Base-by-base conservation (phyloP, 2,797 vertebrate genomes). In the Cyclura pinguis region DNA sequence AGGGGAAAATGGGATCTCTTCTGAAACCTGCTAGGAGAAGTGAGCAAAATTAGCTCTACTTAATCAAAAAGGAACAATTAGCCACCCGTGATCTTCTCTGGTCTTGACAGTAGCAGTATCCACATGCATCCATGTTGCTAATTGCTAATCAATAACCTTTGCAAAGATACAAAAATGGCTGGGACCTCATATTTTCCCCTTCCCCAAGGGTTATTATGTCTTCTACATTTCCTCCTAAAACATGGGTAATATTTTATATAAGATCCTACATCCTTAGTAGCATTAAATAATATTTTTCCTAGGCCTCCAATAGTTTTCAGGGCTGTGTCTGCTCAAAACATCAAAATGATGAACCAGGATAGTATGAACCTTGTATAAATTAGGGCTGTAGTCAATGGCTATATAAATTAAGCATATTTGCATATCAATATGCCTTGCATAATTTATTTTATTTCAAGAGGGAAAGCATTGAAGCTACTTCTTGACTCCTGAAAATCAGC, bases 401-500 rank as follows among this genome's bases (percentile, higher is more conserved):
- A 2, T 55, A 55, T 74, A 64, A 12, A 35, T 84, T 42, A 62
- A 62, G 38, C 27, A 47, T 24, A 24, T 80, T 52, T 69, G 22
- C 47, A 83, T 85, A 73, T 55, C 47, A 69, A 80, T 42, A 38
- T 38, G 52, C 18, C 81, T 62, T 80, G 50, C 64, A 86, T 72
- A 80, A 73, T 73, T 80, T n/a, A 27, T 73, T 50, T 69, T 81
- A 20, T 47, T 27, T 55, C 4, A 27, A 7, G 52, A 42, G 62
- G 9, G 80, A 27, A n/a, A 32, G 9, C 38, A 18, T 12, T 85
- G 29, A 14, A 35, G 29, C n/a, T 27, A 2, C 57, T 67, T 20
- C 29, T 52, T 50, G 22, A 67, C 83, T 85, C 35, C 32, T 55
- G 73, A 82, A 88, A 88, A 74, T 57, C 80, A 74, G 27, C 69